Evolutionary conservation across 1,140 invertebrate genomes (phyloP), one percentile per base, ranked within the genome.

Genomic region (Tetraneura akinire): DNA sequence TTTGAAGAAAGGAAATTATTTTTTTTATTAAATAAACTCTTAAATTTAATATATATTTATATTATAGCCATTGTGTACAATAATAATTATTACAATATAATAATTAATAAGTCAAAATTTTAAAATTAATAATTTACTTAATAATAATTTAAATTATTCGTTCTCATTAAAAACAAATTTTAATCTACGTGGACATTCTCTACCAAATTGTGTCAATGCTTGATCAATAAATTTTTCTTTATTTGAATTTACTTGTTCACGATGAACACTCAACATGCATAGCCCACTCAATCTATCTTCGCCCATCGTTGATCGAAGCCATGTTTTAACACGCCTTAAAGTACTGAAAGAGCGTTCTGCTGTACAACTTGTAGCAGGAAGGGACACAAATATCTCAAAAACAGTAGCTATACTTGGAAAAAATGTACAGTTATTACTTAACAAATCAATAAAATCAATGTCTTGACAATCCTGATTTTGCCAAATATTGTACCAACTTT

Each of bases 261-360:
- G n/a, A 23, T 57, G 53, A 57, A 57, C 53, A 57, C n/a, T 57
- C 11, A 57, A 57, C 53, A 23, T 57, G 53, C 53, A 26, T 57
- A 57, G 10, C 10, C n/a, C 53, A 57, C 53, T 57, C 53, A 57
- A 11, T 57, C 53, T 57, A 23, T 23, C 21, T 10, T 11, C 53
- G 10, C 53, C 21, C 53, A 57, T 57, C 21, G 53, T 57, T 57
- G 53, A 57, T 57, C 53, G 53, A 1, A 57, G 21, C 8, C 8
- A 57, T 26, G 55, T 60, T 11, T 60, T 60, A 60, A 29, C 55
- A 29, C 55, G 23, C 23, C 55, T 60, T 29, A 60, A 26, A 23
- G 55, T 57, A 57, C 53, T 57, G n/a, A 57, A 57, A 26, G 21
- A 57, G 23, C 53, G 53, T 57, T 57, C 21, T 23, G 21, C 10